These are phyloP conservation scores for Castor canadensis DNA, from an alignment of 2,113 vertebrate species.

Conservation along the genomic window DNA sequence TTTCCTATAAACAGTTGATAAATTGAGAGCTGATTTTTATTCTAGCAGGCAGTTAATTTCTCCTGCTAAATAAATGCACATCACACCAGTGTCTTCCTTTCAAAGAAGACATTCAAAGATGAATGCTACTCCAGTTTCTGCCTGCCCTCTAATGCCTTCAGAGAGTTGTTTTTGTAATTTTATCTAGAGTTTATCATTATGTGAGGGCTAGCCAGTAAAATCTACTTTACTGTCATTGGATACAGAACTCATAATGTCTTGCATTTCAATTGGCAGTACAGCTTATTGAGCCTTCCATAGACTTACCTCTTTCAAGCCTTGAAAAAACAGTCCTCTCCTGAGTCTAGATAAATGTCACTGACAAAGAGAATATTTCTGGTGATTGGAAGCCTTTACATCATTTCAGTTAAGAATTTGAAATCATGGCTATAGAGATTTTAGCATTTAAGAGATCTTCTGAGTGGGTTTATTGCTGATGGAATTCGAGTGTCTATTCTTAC, in stretches of 20 bases:
- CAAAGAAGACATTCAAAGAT: no score
- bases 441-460: neutral
- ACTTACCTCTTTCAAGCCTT: neutral
- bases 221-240: neutral
- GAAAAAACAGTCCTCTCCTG: neutral
- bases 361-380: neutral
- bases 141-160: neutral
- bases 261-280: neutral
- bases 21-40: neutral
- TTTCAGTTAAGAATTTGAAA: neutral
- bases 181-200: neutral
- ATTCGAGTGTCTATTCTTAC: neutral
- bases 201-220: neutral
- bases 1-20: neutral
- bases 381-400: neutral
- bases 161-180: neutral
- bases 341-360: neutral
- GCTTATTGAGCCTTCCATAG: neutral
- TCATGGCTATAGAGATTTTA: neutral
- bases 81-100: neutral
- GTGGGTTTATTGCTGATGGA: neutral
- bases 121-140: neutral
- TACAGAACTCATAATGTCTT: neutral
- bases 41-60: neutral
- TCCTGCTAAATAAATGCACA: neutral